phyloP scores from a whole-genome alignment of 2,888 invertebrate species.

The Galeopsomyia nigrocyanea region DNA sequence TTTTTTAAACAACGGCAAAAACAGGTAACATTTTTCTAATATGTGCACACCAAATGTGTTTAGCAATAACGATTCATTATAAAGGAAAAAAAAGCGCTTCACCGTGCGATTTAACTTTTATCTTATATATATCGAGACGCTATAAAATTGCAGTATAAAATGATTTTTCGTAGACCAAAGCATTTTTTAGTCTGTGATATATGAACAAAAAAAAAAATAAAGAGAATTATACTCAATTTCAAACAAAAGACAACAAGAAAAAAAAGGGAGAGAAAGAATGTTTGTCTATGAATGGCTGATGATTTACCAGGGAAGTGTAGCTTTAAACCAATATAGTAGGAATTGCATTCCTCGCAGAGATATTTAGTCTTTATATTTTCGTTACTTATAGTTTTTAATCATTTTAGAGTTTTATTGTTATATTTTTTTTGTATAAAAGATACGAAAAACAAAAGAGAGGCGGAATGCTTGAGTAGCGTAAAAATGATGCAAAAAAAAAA shows the following conservation, averaged over 20 bases:
- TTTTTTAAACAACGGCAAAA: slow-evolving; percentile 18
- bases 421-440: slow-evolving; percentile 25
- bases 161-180: slow-evolving; percentile 65
- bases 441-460: background rate
- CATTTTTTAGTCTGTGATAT: slow-evolving; percentile 69
- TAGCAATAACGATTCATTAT: slow-evolving; percentile 36
- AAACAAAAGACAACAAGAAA: slow-evolving; percentile 3
- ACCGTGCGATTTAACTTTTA: slow-evolving; percentile 22
- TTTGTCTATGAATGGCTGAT: slow-evolving; percentile 44
- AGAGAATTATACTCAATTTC: slow-evolving; percentile 41
- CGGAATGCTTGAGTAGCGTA: slow-evolving; percentile 11
- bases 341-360: slow-evolving; percentile 43
- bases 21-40: slow-evolving; percentile 28
- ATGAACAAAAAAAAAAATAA: slow-evolving; percentile 31
- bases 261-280: slow-evolving; percentile 48
- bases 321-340: slow-evolving; percentile 34
- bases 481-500: slow-evolving; percentile 1
- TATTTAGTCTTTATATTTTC: slow-evolving; percentile 40
- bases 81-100: slow-evolving; percentile 25
- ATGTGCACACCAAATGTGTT: slow-evolving; percentile 33
- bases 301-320: slow-evolving; percentile 25
- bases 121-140: background rate
- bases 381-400: slow-evolving; percentile 27
- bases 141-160: slow-evolving; percentile 42
- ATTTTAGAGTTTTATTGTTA: slow-evolving; percentile 36